Base-by-base conservation (phyloP, 2,113 vertebrate species). In the Dasypus novemcinctus region DNA sequence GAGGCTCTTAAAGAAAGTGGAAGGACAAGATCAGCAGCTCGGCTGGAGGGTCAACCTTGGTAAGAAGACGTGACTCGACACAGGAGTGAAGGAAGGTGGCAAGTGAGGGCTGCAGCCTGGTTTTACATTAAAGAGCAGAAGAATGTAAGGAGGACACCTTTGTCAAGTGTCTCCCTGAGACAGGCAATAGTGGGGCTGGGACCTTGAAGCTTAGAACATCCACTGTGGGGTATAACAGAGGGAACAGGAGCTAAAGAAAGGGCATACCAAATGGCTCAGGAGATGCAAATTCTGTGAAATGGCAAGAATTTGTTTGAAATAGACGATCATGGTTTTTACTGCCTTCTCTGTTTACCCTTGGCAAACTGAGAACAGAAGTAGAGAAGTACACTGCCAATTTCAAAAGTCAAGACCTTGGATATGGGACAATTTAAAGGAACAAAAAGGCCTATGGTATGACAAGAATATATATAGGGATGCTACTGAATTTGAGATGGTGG, bases 181-280 rank as follows among this genome's bases (percentile, higher is more conserved):
- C 29, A n/a, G 20, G 66, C 17, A 15, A 46, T 7, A 27, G 15
- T 49, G 23, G 75, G 54, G 18, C 49, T 17, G 11, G 64, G 75
- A 29, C n/a, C 49, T 63, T 0, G 5, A 17, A 13, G 1, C 1
- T 14, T 49, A 27, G 6, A n/a, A 3, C 4, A 9, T 4, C 7
- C 15, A 4, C 41, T 1, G 9, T 3, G 3, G 46, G 21, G 33
- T 13, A 41, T 2, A 5, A 4, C 2, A 3, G 71, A 43, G 9
- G 11, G 33, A 38, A 49, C 1, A 10, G n/a, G 36, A 52, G 49
- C 20, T 1, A 75, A 49, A 82, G 21, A 20, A 31, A 41, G 18
- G n/a, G 18, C 6, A 36, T 1, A 52, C 2, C 14, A 18, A 20
- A 31, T 5, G 17, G n/a, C 41, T 68, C 52, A 14, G 64, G 36